phyloP scores from a whole-genome alignment of 2,888 invertebrate genomes.

The Thelaira solivaga region DNA sequence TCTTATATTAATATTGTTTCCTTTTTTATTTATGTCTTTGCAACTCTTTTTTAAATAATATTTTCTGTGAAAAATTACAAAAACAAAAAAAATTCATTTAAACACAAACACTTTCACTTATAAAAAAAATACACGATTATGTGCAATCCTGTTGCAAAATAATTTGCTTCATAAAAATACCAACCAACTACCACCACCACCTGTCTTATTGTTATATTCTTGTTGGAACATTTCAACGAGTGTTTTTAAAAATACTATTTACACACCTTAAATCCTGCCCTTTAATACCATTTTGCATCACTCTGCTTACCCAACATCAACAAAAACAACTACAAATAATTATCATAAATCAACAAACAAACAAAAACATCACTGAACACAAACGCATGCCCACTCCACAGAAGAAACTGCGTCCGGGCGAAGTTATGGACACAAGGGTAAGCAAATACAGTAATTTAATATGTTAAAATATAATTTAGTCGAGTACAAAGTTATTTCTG shows the following conservation, averaged over 20 bases:
- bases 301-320: neutral
- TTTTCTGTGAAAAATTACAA: constrained; percentile 7
- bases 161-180: neutral
- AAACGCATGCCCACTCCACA: constrained; percentile 57
- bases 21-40: constrained; percentile 47
- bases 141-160: constrained; percentile 7
- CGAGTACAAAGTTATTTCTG: no score
- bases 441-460: constrained; percentile 75
- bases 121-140: constrained; percentile 17
- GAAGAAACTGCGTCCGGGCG: constrained; percentile 91
- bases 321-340: constrained; percentile 57
- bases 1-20: constrained; percentile 33
- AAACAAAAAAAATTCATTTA: constrained; percentile 9
- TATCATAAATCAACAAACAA: constrained; percentile 40
- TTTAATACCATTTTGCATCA: constrained; percentile 5
- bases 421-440: constrained; percentile 96
- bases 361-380: constrained; percentile 52
- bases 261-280: constrained; percentile 5
- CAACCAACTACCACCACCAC: neutral
- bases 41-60: constrained; percentile 8
- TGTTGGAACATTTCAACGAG: constrained; percentile 1
- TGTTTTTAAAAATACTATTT: no score
- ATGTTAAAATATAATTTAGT: no score
- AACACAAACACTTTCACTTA: constrained; percentile 6
- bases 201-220: constrained; percentile 17